phyloP scores from a whole-genome alignment of 2,113 vertebrate genomes.

The Promerops cafer region DNA sequence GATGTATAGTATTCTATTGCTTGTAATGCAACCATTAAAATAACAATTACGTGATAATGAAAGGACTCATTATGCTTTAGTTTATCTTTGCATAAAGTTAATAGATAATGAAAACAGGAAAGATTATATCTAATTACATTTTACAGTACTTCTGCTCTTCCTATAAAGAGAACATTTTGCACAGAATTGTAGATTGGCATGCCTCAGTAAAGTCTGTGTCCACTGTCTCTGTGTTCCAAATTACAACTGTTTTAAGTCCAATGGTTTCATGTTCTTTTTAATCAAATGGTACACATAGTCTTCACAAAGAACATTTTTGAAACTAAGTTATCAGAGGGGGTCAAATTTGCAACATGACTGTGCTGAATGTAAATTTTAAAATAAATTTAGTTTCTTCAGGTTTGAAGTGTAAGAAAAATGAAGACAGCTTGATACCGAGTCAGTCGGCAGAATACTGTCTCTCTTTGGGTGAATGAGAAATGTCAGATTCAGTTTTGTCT shows the following conservation, averaged over 20 bases:
- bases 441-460: not conserved
- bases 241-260: not conserved
- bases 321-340: not conserved
- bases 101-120: constrained; percentile 65
- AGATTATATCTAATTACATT: constrained; percentile 69
- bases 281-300: not conserved
- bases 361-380: not conserved
- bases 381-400: not conserved
- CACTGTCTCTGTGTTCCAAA: not conserved
- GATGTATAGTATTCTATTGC: constrained; percentile 53
- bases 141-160: constrained; percentile 39
- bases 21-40: constrained; percentile 69
- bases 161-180: constrained; percentile 33
- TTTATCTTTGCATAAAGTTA: constrained; percentile 77
- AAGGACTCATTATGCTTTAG: constrained; percentile 65
- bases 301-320: not conserved
- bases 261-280: not conserved
- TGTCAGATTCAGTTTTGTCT: not conserved
- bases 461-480: not conserved
- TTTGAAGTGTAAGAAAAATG: not conserved
- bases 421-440: not conserved
- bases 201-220: not conserved
- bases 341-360: not conserved
- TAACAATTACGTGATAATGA: constrained; percentile 67
- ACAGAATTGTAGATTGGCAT: not conserved